These are phyloP conservation scores for Brachionus rotundiformis DNA, from an alignment of 1,140 invertebrate species.

Conservation along the genomic window DNA sequence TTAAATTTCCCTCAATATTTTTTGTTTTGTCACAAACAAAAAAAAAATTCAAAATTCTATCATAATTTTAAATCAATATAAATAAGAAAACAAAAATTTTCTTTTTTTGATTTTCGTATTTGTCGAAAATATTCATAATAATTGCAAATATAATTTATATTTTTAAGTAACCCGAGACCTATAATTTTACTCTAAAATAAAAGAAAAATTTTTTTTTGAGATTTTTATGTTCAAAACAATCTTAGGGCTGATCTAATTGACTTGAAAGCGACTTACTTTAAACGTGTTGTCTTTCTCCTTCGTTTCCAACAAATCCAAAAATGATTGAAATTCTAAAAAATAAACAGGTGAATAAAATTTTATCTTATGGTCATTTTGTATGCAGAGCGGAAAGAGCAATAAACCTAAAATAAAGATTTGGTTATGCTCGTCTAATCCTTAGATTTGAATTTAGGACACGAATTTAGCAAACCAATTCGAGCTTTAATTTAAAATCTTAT, in stretches of 20 bases:
- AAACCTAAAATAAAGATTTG: slow-evolving; percentile 27
- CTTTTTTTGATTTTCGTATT: background rate
- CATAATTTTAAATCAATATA: slow-evolving; percentile 40
- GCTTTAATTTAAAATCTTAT: slow-evolving; percentile 6
- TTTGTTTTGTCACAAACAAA: background rate
- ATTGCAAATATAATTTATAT: slow-evolving; percentile 40
- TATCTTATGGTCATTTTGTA: slow-evolving; percentile 30
- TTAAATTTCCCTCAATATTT: slow-evolving; percentile 22
- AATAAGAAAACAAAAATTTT: background rate
- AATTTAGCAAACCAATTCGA: background rate
- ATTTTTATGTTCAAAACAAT: background rate
- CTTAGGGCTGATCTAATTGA: background rate
- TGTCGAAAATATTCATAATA: slow-evolving; percentile 43
- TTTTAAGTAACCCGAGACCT: background rate
- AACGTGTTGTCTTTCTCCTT: slow-evolving; percentile 27
- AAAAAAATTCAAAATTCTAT: slow-evolving; percentile 1
- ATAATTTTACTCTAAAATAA: background rate
- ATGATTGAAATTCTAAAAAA: slow-evolving; percentile 50
- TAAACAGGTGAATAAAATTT: slow-evolving; percentile 5
- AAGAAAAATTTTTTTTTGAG: background rate
- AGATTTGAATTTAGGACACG: slow-evolving; percentile 43
- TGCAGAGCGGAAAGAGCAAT: slow-evolving; percentile 8
- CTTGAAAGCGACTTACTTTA: slow-evolving; percentile 7
- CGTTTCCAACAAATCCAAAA: slow-evolving; percentile 49
- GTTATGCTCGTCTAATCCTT: background rate